Evolutionary conservation across 2,797 vertebrate genomes (phyloP).

Genomic region (Enteromius trimaculatus): DNA sequence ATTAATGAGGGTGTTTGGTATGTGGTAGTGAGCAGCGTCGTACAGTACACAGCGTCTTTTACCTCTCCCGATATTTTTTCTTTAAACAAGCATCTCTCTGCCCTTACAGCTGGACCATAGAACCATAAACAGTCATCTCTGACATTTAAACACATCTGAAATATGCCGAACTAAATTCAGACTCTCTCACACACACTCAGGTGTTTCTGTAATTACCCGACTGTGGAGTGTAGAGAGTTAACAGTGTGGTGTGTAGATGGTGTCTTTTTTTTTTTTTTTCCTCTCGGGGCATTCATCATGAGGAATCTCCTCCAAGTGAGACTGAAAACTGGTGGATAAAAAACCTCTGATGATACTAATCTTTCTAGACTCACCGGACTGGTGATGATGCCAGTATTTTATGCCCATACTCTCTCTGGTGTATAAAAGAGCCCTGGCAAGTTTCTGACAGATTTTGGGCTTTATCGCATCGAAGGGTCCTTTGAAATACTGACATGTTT

Average conservation of each 20-base stretch:
- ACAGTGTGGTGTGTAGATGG: constrained; percentile 6
- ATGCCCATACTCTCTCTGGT: constrained; percentile 13
- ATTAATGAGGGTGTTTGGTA: constrained; percentile 14
- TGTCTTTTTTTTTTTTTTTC: constrained; percentile 3
- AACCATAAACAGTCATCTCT: not conserved
- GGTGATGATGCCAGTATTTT: not conserved
- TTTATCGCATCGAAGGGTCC: not conserved
- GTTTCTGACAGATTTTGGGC: constrained; percentile 14
- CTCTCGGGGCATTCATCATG: constrained; percentile 32
- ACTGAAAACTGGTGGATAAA: constrained; percentile 26
- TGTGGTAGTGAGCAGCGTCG: not conserved
- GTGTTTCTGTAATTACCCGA: constrained; percentile 25
- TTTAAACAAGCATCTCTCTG: not conserved
- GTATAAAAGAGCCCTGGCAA: not conserved
- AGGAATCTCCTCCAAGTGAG: constrained; percentile 3
- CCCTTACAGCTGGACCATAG: not conserved
- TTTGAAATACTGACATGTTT: constrained; percentile 11
- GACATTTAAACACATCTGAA: not conserved
- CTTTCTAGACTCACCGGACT: constrained; percentile 19
- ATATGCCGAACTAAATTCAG: not conserved
- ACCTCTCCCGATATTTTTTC: not conserved
- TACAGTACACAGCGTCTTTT: not conserved
- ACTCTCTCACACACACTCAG: not conserved
- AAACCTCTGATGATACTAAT: not conserved
- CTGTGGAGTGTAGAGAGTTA: constrained; percentile 26